Evolutionary conservation across 2,888 invertebrate genomes (phyloP).

Genomic region (Dasypolia templi): DNA sequence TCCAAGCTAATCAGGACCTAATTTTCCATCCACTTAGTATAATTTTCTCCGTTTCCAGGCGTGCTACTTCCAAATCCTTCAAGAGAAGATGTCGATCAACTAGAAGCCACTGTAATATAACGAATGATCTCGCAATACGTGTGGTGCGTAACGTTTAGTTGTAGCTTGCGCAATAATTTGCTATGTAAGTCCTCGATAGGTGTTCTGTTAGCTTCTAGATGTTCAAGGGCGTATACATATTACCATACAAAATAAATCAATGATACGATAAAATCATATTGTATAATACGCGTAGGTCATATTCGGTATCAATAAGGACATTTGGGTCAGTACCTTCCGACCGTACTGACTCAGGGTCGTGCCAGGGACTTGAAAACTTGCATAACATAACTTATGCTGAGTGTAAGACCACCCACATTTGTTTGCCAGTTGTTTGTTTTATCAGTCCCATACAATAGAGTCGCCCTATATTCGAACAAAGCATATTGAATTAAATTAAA

Average conservation of each 20-base stretch:
- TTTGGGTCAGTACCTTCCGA: not conserved
- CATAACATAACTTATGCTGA: not conserved
- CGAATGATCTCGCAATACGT: constrained; percentile 82
- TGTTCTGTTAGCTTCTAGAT: constrained; percentile 56
- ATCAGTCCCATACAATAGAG: not conserved
- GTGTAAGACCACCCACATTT: not conserved
- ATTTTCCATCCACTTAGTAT: not conserved
- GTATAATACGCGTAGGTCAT: not conserved
- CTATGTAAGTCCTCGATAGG: constrained; percentile 62
- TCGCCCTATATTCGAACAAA: not conserved
- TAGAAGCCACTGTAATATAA: constrained; percentile 64
- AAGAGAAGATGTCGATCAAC: constrained; percentile 92
- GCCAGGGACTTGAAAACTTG: not conserved
- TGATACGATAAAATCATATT: not conserved
- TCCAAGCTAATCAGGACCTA: not conserved
- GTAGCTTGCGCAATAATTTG: constrained; percentile 72
- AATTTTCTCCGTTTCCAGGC: constrained; percentile 89
- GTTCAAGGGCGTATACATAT: constrained; percentile 51
- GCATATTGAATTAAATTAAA: not conserved
- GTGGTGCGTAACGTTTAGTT: constrained; percentile 72
- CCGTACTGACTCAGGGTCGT: not conserved
- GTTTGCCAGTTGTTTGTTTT: not conserved
- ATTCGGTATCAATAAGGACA: too few relatives aligned
- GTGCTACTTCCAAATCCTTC: constrained; percentile 94
- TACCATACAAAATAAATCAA: not conserved